Percentiles rank a stretch among this genome's conserved stretches.
phyloP scores from a whole-genome alignment of 2,797 vertebrate genomes.

The Buceros bicornis region DNA sequence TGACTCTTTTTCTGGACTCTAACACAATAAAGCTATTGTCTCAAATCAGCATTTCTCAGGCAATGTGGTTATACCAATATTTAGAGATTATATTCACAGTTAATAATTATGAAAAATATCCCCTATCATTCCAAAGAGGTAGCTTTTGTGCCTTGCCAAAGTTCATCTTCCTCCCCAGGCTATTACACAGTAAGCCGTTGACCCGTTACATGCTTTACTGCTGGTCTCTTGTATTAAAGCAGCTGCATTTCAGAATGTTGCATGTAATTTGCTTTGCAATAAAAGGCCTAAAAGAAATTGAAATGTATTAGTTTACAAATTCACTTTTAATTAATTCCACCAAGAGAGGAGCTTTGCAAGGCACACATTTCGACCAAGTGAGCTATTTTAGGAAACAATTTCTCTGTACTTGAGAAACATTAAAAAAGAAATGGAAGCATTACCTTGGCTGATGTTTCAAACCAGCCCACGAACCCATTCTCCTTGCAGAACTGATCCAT shows the following conservation, averaged over 20 bases:
- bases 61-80: not conserved
- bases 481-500: slow-evolving; percentile 99
- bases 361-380: not conserved
- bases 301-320: not conserved
- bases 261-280: not conserved
- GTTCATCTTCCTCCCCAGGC: not conserved
- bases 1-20: not conserved
- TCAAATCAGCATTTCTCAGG: not conserved
- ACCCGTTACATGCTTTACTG: not conserved
- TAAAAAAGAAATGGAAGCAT: not conserved
- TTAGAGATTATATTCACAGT: not conserved
- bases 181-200: accelerated
- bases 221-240: not conserved
- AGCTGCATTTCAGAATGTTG: not conserved
- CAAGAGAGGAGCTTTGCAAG: not conserved
- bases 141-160: not conserved
- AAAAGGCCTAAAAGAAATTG: not conserved
- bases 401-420: not conserved
- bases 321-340: not conserved
- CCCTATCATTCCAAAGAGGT: not conserved
- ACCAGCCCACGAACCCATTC: slow-evolving; percentile 95
- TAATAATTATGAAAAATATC: not conserved
- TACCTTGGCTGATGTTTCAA: slow-evolving; percentile 98
- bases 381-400: not conserved
- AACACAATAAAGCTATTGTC: not conserved